Evolutionary conservation across 2,888 invertebrate genomes (phyloP).

Genomic region (Stegana nigrithorax): DNA sequence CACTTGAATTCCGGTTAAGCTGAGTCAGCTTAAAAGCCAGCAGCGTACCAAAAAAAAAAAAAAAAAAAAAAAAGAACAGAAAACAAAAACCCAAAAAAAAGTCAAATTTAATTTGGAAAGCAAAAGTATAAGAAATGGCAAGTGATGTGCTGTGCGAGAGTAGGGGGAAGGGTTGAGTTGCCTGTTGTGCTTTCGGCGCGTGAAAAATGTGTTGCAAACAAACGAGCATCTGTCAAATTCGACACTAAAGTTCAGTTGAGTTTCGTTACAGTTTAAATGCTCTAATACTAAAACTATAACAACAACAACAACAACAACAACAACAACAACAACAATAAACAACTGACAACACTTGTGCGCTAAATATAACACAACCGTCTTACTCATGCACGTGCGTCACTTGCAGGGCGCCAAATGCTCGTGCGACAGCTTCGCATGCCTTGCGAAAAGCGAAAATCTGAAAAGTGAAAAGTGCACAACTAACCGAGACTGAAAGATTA

Average conservation of each 20-base stretch:
- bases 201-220: conserved; percentile 6
- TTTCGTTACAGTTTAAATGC: conserved; percentile 13
- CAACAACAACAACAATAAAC: too few species aligned
- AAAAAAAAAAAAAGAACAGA: too few species aligned
- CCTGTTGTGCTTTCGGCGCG: background rate
- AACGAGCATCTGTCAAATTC: conserved; percentile 42
- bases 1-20: background rate
- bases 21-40: background rate
- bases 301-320: too few species aligned
- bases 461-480: too few species aligned
- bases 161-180: background rate
- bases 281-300: background rate
- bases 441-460: too few species aligned
- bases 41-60: background rate
- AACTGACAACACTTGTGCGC: background rate
- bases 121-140: background rate
- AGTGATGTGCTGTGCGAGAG: too few species aligned
- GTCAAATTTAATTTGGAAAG: too few species aligned
- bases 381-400: conserved; percentile 5
- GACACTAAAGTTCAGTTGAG: conserved; percentile 46
- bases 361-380: conserved; percentile 7
- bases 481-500: too few species aligned
- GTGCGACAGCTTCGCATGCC: too few species aligned
- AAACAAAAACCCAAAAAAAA: too few species aligned
- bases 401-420: too few species aligned